Percentiles rank a stretch among this genome's conserved stretches.
Conservation (phyloP, 2,888 invertebrate genomes). For the Gastrophysa polygoni region DNA sequence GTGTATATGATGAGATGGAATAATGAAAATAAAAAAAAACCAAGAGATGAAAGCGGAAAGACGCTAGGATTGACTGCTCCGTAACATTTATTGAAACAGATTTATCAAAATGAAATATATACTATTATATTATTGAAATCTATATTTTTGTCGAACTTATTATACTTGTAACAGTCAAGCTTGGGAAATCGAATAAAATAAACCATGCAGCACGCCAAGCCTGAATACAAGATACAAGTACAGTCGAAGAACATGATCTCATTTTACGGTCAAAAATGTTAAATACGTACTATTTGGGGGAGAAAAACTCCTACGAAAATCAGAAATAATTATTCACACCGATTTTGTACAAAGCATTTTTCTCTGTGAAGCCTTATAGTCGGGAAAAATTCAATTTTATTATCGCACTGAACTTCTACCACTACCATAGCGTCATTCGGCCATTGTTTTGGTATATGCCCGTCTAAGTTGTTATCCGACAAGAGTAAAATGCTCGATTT, state of each 20-base stretch:
- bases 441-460: conserved; percentile 60
- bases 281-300: conserved; percentile 51
- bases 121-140: conserved; percentile 22
- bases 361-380: conserved; percentile 56
- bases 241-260: conserved; percentile 29
- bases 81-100: neutral
- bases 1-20: too few species aligned
- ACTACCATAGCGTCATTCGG: conserved; percentile 60
- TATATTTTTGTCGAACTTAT: conserved; percentile 16
- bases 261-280: conserved; percentile 43
- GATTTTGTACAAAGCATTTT: conserved; percentile 62
- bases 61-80: neutral
- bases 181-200: conserved; percentile 25
- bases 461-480: conserved; percentile 47
- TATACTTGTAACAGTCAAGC: conserved; percentile 20
- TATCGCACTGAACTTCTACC: conserved; percentile 49
- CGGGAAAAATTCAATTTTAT: conserved; percentile 62
- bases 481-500: conserved; percentile 62
- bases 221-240: conserved; percentile 24
- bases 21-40: too few species aligned
- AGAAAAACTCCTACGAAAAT: conserved; percentile 56
- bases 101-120: conserved; percentile 11
- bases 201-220: conserved; percentile 29
- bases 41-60: too few species aligned
- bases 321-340: conserved; percentile 58